Conservation (phyloP, 2,888 invertebrate species). For the Didymodactylos carnosus region DNA sequence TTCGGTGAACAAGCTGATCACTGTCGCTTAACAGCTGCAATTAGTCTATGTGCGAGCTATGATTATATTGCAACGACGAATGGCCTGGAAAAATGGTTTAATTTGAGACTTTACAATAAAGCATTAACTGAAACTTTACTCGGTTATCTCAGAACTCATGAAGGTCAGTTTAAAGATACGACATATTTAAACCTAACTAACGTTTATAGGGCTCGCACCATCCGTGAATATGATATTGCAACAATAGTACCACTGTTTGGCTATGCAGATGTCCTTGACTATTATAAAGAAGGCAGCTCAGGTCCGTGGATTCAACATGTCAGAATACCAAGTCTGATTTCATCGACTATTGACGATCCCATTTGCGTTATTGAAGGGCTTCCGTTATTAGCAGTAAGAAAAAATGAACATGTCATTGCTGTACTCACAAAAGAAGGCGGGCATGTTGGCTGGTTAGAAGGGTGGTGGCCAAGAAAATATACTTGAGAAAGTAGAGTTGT, state of each 20-base stretch:
- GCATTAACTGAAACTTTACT: not conserved
- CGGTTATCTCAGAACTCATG: conserved; percentile 3
- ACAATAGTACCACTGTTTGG: conserved; percentile 2
- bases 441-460: conserved; percentile 11
- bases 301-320: conserved; percentile 1
- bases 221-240: conserved; percentile 7
- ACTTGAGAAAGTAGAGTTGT: not conserved
- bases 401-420: conserved; percentile 5
- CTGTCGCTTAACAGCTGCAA: not conserved
- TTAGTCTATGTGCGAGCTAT: conserved; percentile 4
- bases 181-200: not conserved
- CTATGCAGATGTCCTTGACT: not conserved
- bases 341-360: conserved; percentile 7
- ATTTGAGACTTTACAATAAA: conserved; percentile 1
- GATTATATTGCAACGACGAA: conserved; percentile 1
- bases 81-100: conserved; percentile 4
- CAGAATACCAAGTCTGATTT: conserved; percentile 1
- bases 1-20: conserved; percentile 3
- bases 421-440: conserved; percentile 10
- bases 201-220: not conserved
- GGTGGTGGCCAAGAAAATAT: not conserved
- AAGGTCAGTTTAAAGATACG: not conserved
- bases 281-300: conserved; percentile 8
- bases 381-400: conserved; percentile 2
- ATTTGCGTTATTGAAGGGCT: conserved; percentile 6